Base-by-base conservation (phyloP, 2,888 invertebrate genomes). In the Phragmatobia fuliginosa region DNA sequence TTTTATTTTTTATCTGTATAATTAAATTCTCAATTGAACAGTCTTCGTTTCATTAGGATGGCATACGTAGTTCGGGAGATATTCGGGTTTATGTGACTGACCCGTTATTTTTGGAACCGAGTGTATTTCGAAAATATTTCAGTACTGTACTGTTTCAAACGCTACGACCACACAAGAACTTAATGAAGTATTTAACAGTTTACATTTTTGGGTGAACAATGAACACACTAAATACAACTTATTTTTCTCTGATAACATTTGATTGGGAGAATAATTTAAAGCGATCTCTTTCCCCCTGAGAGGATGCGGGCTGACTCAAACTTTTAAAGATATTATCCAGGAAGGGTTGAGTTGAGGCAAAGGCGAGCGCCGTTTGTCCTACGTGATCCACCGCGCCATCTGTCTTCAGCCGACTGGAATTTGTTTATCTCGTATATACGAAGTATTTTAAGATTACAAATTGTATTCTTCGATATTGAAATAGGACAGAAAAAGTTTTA, bases 271-370 rank as follows among this genome's bases (percentile, higher is more conserved):
- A 90, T 91, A 91, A 92, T 91, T 92, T 89, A 89, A 88, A 89
- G 87, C 90, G 90, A 90, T 89, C 88, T 85, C 80, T 77, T 76
- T 80, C 80, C 79, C 75, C 85, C 88, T 81, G 87, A 70, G 79
- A 77, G 76, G 76, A 82, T 80, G 84, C 83, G 82, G 84, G 80
- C 76, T 80, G 81, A 83, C 86, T 87, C 81, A 88, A 95, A 95
- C 94, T 95, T 95, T 95, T 95, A 95, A 95, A 95, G 95, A 95
- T 95, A 95, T 95, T 94, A 94, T 91, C 90, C 91, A 81, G 87
- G 91, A 94, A 94, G 94, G 94, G 94, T 94, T 94, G 93, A 89
- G 93, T 94, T 94, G 93, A 89, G 86, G 83, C 84, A 76, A 75
- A 80, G 81, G 82, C 81, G 65, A 68, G 71, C 65, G 67, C 84